Evolutionary conservation across 1,140 invertebrate species (phyloP), one percentile per base, ranked within the genome.

Genomic region (Bombus impatiens): DNA sequence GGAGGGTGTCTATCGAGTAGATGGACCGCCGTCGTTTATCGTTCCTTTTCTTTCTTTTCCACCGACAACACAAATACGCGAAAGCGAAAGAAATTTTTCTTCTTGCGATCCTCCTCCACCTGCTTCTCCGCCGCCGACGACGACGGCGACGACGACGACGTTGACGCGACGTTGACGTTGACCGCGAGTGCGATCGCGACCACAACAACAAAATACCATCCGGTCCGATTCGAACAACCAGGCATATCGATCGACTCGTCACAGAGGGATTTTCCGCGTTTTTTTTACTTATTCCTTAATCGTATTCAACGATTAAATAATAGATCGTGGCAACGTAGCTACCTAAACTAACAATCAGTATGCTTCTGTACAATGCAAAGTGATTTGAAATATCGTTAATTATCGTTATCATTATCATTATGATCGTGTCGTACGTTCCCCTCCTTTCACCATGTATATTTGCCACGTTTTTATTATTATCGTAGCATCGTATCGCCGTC

Each of bases 331-430:
- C 35, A 95, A 94, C 89, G 91, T 93, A 91, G 90, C 93, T 94
- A 94, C 83, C 93, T 95, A 94, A 91, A 90, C 94, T 95, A 95
- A 95, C 93, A 94, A 94, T 95, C 94, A 87, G 82, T 91, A 95
- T 93, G 94, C 91, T 94, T 95, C 93, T 95, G 94, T 22, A 95
- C 93, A 95, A 93, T 94, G 92, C 93, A 92, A 93, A 92, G 92
- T 91, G 89, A 89, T 86, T 89, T 93, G 89, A 93, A 92, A 47
- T 92, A 90, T 90, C 68, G 37, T 87, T 89, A 90, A 70, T 85
- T 84, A 88, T 84, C 62, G 40, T 84, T 76, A 81, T 84, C 82
- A 65, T 82, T 62, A 75, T 86, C 75, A 83, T 89, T 32, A n/a
- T 80, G 32, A 28, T 78, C 59, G 6, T 67, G n/a, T 77, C 53